Percentiles rank a stretch among this genome's conserved stretches.
These are phyloP conservation scores for Oreochromis spilurus DNA, from an alignment of 2,113 vertebrate species.

Conservation along the genomic window DNA sequence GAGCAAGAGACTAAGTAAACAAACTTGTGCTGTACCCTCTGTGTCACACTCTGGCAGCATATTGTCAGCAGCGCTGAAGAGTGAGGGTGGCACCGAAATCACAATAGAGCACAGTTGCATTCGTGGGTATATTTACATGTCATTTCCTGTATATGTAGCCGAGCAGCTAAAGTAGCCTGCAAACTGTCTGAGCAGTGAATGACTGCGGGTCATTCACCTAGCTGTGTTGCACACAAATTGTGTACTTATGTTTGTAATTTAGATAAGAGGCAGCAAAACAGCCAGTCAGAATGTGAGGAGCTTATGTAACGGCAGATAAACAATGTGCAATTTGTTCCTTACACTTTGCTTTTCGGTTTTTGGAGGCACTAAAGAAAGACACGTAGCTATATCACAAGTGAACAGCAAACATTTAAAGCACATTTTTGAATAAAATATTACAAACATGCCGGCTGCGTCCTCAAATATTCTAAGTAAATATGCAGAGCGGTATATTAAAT, in stretches of 20 bases:
- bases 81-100: neutral
- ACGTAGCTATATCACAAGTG: neutral
- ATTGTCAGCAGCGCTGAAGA: neutral
- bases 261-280: neutral
- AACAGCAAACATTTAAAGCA: neutral
- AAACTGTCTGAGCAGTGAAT: neutral
- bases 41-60: neutral
- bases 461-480: neutral
- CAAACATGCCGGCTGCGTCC: neutral
- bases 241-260: neutral
- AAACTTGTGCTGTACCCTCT: neutral
- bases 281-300: neutral
- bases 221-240: neutral
- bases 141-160: neutral
- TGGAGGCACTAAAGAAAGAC: neutral
- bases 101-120: neutral
- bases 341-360: neutral
- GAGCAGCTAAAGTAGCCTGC: neutral
- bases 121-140: neutral
- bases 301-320: neutral
- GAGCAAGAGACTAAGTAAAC: neutral
- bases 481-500: neutral
- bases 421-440: neutral
- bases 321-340: neutral
- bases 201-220: neutral